A percentile compares a stretch with the other conserved stretches of the same genome.
Conservation (phyloP, 2,113 vertebrate species). For the rabbit (Oryctolagus cuniculus) region mOryCun1.1 NC_091445.1:96675501-96676000, state of each 20-base stretch:
- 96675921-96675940: not conserved
- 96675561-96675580: not conserved
- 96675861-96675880: not conserved
- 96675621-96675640: too few relatives aligned
- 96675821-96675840: not conserved
- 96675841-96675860: not conserved
- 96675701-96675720: too few relatives aligned
- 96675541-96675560: not conserved
- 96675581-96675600: not conserved
- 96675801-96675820: not conserved
- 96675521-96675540: not conserved
- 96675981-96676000: constrained; percentile 47
- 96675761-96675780: fast-evolving
- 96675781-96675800: not conserved
- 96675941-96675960: constrained; percentile 23
- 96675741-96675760: fast-evolving
- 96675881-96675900: not conserved
- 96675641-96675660: too few relatives aligned
- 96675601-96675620: too few relatives aligned
- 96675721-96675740: too few relatives aligned
- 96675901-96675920: not conserved
- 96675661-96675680: too few relatives aligned
- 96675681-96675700: too few relatives aligned
- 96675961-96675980: constrained; percentile 8
- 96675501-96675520: not conserved